Evolutionary conservation across 2,888 invertebrate species (phyloP), one percentile per base, ranked within the genome.

Genomic region (Hemistola chrysoprasaria): DNA sequence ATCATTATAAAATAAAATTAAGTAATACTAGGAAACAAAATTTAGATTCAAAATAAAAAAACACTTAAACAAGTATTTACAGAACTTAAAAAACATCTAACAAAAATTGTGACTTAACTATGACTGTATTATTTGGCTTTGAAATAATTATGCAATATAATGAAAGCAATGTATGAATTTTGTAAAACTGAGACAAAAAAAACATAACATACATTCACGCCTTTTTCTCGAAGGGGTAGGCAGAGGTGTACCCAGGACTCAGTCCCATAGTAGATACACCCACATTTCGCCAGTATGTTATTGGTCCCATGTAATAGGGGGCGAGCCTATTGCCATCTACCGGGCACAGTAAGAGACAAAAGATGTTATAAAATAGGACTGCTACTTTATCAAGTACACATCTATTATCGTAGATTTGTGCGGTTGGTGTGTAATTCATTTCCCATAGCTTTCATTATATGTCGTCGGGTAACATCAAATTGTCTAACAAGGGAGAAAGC

Each of bases 101-200:
- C 71, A 81, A 81, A 83, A 74, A 73, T 59, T 74, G 74, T 72
- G 72, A 76, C 79, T 88, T 75, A 84, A 78, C 79, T 88, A 88
- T 88, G 88, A 88, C 87, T 88, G 81, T 87, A 85, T 79, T 88
- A 86, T 88, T 88, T 88, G 88, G 88, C 82, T 87, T 87, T 84
- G 78, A 81, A 85, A 88, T 87, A 85, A 87, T 86, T 88, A 85
- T 77, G 77, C 76, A 76, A 79, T 86, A 83, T 84, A 83, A 68
- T 82, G 84, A 82, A 85, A 84, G 86, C 87, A 80, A 85, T 81
- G 79, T 72, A 66, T 41, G 72, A 65, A 49, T 25, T 32, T 37
- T 16, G 16, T n/a, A 30, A 21, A 35, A 23, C 30, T 11, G n/a
- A n/a, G n/a, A n/a, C n/a, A n/a, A n/a, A n/a, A n/a, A n/a, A n/a